These are phyloP conservation scores for Drosophila aff. DNA, from an alignment of 1,140 invertebrate species.

Conservation along the genomic window DNA sequence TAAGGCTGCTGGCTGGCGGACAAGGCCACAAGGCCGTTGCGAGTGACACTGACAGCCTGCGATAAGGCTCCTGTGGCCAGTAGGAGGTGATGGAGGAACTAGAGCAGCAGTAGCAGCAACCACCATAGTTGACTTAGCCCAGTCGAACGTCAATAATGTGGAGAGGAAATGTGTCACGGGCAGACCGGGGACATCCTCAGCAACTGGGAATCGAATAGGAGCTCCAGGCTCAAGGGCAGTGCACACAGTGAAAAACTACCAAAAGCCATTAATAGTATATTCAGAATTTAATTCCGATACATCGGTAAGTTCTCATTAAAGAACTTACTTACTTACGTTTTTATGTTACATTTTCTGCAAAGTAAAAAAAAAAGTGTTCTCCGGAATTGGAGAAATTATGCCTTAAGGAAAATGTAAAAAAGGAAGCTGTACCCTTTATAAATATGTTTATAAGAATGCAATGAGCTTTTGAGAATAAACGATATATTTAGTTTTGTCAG, in stretches of 20 bases:
- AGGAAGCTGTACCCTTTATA: not conserved
- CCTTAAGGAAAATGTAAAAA: not conserved
- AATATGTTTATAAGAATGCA: too few species aligned
- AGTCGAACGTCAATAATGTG: constrained; percentile 71
- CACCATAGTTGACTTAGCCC: constrained; percentile 56
- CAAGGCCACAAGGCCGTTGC: constrained; percentile 55
- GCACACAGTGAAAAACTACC: constrained; percentile 24
- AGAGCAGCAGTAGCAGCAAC: constrained; percentile 8
- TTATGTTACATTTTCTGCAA: not conserved
- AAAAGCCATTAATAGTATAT: not conserved
- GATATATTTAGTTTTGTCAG: too few species aligned
- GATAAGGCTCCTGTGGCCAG: constrained; percentile 32
- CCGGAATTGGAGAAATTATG: not conserved
- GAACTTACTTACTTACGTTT: not conserved
- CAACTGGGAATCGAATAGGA: constrained; percentile 30
- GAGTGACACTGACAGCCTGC: constrained; percentile 35
- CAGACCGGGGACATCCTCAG: constrained; percentile 30
- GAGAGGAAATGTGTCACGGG: constrained; percentile 62
- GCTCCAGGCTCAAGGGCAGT: constrained; percentile 35
- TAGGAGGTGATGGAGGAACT: not conserved
- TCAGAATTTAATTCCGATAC: too few species aligned
- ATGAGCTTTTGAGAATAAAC: too few species aligned
- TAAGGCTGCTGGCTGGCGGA: constrained; percentile 58
- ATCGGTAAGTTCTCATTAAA: too few species aligned
- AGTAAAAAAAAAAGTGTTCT: not conserved